Evolutionary conservation across 2,888 invertebrate species (phyloP), one percentile per base, ranked within the genome.

Genomic region (Ischnus inquisitorius): DNA sequence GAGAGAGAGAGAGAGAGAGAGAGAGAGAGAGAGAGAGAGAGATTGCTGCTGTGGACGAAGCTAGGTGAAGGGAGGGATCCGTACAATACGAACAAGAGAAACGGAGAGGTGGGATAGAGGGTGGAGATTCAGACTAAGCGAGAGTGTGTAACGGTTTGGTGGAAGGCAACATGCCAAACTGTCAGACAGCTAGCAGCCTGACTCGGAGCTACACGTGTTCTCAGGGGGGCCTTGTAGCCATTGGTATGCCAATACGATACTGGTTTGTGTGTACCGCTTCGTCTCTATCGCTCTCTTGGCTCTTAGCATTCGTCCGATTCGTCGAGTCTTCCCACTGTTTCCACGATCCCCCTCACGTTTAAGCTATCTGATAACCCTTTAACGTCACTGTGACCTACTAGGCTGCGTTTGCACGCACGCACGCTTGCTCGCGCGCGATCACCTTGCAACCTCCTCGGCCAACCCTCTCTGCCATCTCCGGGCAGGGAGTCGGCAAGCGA

Each of bases 111-210:
- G 60, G 68, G 77, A 75, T 46, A 28, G 10, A 14, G 14, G 28
- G 60, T n/a, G 25, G n/a, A 60, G 60, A 60, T 60, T 60, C n/a
- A 60, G 60, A 28, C 60, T 14, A 28, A 28, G 25, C n/a, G 64
- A 75, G 79, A 43, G 78, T 69, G 78, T 74, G 81, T 81, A 81
- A 81, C 74, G 85, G 85, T 81, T 28, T 87, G 87, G 87, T 87
- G 81, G 89, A 88, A 90, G 91, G 91, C 90, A 91, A 89, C 90
- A 91, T 91, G 91, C 90, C 91, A 91, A 91, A 91, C 89, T 91
- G 91, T 91, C 90, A 91, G 89, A 89, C 86, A 90, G 87, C 89
- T 87, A 88, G 88, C 86, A 86, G 85, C 79, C 78, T 84, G 79
- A 34, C 87, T 87, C 78, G 85, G 80, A 81, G 84, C 79, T 89